Conservation (phyloP, 1,140 invertebrate species). For the Drosophila kurseongensis region DNA sequence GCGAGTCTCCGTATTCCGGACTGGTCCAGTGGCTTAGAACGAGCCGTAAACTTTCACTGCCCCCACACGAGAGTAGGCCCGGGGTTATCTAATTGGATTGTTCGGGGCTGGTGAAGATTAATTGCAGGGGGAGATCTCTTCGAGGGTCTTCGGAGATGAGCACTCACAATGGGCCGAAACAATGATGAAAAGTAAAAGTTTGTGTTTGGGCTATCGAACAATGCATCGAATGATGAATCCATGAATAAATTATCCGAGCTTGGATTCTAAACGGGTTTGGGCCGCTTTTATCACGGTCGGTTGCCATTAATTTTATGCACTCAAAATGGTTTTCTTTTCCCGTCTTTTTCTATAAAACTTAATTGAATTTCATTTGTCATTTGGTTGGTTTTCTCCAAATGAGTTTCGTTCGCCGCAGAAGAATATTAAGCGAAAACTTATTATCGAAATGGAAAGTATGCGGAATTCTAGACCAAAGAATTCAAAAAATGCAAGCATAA, state of each 20-base stretch:
- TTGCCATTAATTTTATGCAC: constrained; percentile 58
- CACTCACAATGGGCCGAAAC: constrained; percentile 44
- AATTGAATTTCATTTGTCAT: constrained; percentile 43
- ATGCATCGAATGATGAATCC: constrained; percentile 59
- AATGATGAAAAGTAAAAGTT: constrained; percentile 77
- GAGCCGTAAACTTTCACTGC: constrained; percentile 65
- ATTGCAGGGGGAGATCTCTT: constrained; percentile 70
- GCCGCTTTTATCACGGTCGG: constrained; percentile 15
- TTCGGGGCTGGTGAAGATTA: constrained; percentile 53
- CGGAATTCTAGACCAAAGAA: background rate
- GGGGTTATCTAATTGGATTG: constrained; percentile 71
- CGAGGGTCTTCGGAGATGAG: constrained; percentile 23
- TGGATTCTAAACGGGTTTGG: constrained; percentile 69
- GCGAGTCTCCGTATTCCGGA: constrained; percentile 1
- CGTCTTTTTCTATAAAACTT: constrained; percentile 26
- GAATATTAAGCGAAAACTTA: background rate
- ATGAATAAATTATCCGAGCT: constrained; percentile 69
- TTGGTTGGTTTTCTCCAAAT: constrained; percentile 39
- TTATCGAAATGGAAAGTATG: constrained; percentile 2
- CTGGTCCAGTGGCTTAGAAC: constrained; percentile 68
- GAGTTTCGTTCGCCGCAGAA: constrained; percentile 3
- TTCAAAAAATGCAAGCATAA: background rate
- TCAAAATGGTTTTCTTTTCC: constrained; percentile 35
- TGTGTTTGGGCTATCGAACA: constrained; percentile 61
- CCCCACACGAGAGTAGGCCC: constrained; percentile 34